Base-by-base conservation (phyloP, 1,140 invertebrate species). In the Piezodorus guildinii region DNA sequence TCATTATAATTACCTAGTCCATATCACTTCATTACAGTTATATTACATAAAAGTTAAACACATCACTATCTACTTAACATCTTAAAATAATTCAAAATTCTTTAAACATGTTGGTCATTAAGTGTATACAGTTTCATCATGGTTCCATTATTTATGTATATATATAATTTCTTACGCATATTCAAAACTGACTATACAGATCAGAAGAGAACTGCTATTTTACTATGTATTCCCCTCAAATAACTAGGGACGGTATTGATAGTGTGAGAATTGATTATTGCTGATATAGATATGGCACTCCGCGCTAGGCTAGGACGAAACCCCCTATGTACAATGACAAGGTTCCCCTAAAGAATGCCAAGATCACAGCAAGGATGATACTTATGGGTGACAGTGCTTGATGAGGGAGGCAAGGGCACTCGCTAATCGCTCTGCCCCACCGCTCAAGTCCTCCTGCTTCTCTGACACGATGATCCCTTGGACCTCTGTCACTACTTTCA, bases 391-490 rank as follows among this genome's bases (percentile, higher is more conserved):
- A 39, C 65, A 66, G 54, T 62, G 34, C 51, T 63, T 66, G 62
- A 66, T 66, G 14, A 66, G 62, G 2, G 58, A 62, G 3, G 65
- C 65, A 0, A 66, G 62, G n/a, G 60, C 60, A 15, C 45, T 66
- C 0, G 65, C 65, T n/a, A 66, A 27, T 19, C 60, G 44, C 34
- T 63, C 65, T 2, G 65, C 65, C 1, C 49, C 65, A 6, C 19
- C 25, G 19, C 62, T 66, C 25, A 66, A 27, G n/a, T 66, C 65
- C 6, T 63, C 65, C n/a, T 56, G 45, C 27, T 49, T 39, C 27
- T 66, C 65, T 9, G 65, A 54, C n/a, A 66, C 62, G 23, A 66
- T 61, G 39, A 66, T 66, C 3, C 60, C 60, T 27, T 66, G 65
- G 10, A 66, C 60, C 34, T 66, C 62, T 14, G 65, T 66, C 9